Conservation (phyloP, 2,113 vertebrate genomes). For the Fregata magnificens region DNA sequence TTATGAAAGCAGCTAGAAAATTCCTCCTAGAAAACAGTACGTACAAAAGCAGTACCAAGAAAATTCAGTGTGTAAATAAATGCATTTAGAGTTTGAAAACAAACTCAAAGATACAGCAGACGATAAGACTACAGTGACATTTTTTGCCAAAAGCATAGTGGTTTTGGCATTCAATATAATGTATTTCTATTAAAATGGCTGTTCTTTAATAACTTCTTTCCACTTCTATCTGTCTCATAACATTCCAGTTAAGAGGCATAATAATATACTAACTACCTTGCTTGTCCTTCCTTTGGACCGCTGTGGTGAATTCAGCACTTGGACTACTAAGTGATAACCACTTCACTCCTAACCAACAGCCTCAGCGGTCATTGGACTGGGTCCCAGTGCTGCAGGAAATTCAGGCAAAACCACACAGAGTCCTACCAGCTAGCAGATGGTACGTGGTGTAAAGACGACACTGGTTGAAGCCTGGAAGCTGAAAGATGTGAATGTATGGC, state of each 20-base stretch:
- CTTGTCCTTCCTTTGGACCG: neutral
- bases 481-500: neutral
- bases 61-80: neutral
- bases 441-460: neutral
- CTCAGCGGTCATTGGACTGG: neutral
- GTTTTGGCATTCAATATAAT: neutral
- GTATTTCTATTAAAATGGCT: neutral
- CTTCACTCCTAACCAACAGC: neutral
- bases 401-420: neutral
- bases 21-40: neutral
- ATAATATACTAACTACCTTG: neutral
- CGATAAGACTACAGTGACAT: neutral
- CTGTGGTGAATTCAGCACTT: neutral
- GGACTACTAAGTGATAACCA: neutral
- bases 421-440: neutral
- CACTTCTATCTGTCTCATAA: neutral
- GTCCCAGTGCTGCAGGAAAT: neutral
- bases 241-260: neutral
- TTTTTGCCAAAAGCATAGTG: neutral
- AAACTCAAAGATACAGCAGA: neutral
- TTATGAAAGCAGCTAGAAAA: neutral
- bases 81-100: neutral
- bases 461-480: neutral
- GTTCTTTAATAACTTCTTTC: neutral
- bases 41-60: neutral